Conservation (phyloP, 1,140 invertebrate species). For the Hycleus phaleratus region DNA sequence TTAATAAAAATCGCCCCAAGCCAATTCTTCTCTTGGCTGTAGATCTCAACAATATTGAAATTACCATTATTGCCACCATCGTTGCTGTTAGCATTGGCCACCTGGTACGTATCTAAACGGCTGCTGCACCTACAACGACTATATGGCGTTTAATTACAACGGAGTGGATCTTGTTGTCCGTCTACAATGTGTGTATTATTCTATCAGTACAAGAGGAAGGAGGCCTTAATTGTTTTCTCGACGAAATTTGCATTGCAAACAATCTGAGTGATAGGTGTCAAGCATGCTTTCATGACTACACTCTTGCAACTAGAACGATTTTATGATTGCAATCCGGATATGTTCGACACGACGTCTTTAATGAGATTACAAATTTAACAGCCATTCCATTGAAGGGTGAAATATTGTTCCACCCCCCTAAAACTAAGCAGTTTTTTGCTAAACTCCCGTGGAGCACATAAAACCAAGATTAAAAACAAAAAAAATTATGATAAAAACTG, state of each 20-base stretch:
- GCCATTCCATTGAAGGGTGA: no score
- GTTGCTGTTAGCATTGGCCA: background rate
- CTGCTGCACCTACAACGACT: constrained; percentile 7
- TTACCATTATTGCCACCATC: background rate
- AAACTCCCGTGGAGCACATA: no score
- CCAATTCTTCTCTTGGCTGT: no score
- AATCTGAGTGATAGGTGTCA: constrained; percentile 36
- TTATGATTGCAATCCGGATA: no score
- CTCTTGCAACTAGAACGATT: no score
- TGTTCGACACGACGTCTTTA: no score
- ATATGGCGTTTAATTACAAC: constrained; percentile 11
- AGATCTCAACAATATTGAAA: background rate
- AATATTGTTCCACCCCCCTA: no score
- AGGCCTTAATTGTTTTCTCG: constrained; percentile 18
- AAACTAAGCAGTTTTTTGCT: no score
- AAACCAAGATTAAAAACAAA: constrained; percentile 7
- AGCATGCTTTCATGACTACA: constrained; percentile 21
- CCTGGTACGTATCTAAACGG: background rate
- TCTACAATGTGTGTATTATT: constrained; percentile 12
- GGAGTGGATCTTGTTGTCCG: background rate
- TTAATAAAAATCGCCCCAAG: no score
- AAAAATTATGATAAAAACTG: constrained; percentile 3
- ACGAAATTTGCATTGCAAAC: constrained; percentile 33
- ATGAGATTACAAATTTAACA: no score
- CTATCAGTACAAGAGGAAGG: constrained; percentile 1